Base-by-base conservation (phyloP, 2,888 invertebrate species). In the Brachypterus glaber region DNA sequence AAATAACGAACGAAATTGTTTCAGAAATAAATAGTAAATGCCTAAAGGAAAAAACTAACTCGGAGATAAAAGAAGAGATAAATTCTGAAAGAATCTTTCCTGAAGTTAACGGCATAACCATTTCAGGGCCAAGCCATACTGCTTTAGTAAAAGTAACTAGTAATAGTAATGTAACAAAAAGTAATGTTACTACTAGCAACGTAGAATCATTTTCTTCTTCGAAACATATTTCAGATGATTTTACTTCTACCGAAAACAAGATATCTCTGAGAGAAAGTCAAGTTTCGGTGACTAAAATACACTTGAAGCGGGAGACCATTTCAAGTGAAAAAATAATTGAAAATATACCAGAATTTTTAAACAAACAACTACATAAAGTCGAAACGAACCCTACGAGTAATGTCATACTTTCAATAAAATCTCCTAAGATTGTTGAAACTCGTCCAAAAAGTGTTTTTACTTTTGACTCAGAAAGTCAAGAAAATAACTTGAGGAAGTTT, bases 311-410 rank as follows among this genome's bases (percentile, higher is more conserved):
- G 48, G 73, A 73, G 52, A 45, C 52, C 30, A 71, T 21, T 9
- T 5, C 55, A 56, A 64, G 61, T 52, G 64, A 70, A 47, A 64
- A 52, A 49, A 29, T 21, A 29, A 49, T 44, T 8, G 43, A 48
- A 24, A 49, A 47, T 60, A 67, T 79, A 9, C 79, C 82, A 1
- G 81, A 83, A 58, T 81, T 82, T 56, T 63, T 82, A 44, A 77
- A 78, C 53, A 77, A 80, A 39, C 81, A 82, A 58, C 54, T 82
- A 30, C 79, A 82, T 55, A 77, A 77, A 57, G 78, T 82, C 4
- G 82, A 82, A 51, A 66, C 70, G 7, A 73, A 74, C 49, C 72
- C 77, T 0, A 56, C 71, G 7, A 74, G 73, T 18, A 77, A 80
- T 53, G 70, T 82, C 18, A 77, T 82, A 34, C 64, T 81, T 46